phyloP scores from a whole-genome alignment of 2,888 invertebrate genomes.

The Amiota communis region DNA sequence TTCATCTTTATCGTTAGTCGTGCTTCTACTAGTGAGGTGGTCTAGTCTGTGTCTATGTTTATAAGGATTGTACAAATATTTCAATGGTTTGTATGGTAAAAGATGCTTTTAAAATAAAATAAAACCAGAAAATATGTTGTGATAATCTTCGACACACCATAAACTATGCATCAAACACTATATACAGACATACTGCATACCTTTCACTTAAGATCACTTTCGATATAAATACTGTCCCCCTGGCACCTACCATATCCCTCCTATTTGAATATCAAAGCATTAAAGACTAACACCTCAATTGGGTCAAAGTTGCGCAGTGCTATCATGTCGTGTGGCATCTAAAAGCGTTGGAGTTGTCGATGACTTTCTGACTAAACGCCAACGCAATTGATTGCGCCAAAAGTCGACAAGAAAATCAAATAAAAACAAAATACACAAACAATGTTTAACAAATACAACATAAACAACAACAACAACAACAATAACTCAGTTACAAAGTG shows the following conservation, averaged over 20 bases:
- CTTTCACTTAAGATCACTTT: constrained; percentile 8
- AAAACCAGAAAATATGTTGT: constrained; percentile 4
- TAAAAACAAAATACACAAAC: constrained; percentile 53
- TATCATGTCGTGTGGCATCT: constrained; percentile 6
- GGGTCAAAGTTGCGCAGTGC: constrained; percentile 54
- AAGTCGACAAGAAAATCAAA: constrained; percentile 46
- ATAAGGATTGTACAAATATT: too few species aligned
- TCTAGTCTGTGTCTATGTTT: too few species aligned
- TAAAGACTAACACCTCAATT: constrained; percentile 16
- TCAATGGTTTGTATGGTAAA: too few species aligned
- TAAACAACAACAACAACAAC: constrained; percentile 28
- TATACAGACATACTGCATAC: not conserved
- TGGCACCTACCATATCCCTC: not conserved
- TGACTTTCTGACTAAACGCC: constrained; percentile 41
- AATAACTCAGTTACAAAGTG: not conserved
- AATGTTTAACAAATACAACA: constrained; percentile 31
- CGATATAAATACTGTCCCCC: not conserved
- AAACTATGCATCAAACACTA: too few species aligned
- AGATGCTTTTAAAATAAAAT: not conserved
- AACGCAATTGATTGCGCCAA: constrained; percentile 45
- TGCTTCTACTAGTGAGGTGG: too few species aligned
- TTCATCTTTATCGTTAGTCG: too few species aligned
- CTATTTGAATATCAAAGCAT: not conserved
- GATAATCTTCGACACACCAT: constrained; percentile 6
- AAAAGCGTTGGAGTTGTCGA: not conserved